Percentiles rank a stretch among this genome's conserved stretches.
Evolutionary conservation across 92 coral and sea anemone genomes (phyloP).

Genomic region (Chrysogorgia sp.): DNA sequence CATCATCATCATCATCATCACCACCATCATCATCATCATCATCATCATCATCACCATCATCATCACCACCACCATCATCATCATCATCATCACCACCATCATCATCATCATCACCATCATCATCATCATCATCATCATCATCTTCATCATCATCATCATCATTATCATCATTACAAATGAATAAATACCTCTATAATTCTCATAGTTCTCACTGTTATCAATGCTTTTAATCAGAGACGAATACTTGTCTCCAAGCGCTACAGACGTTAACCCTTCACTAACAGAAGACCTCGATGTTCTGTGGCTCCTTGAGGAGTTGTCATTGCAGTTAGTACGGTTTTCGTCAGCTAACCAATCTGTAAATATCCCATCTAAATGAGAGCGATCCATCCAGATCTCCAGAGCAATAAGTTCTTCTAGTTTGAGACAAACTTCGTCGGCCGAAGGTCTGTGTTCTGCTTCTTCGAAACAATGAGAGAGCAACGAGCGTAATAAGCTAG

Average conservation of each 20-base stretch:
- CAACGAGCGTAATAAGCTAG: constrained; percentile 5
- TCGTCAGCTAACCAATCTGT: constrained; percentile 28
- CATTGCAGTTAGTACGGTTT: neutral
- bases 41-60: constrained; percentile 13
- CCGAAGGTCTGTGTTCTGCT: constrained; percentile 24
- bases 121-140: neutral
- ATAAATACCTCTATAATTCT: neutral
- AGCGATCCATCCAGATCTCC: constrained; percentile 1
- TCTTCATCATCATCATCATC: neutral
- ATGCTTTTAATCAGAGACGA: neutral
- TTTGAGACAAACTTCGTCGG: constrained; percentile 19
- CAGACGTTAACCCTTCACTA: neutral
- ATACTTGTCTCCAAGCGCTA: constrained; percentile 23
- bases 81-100: neutral
- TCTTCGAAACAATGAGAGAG: constrained; percentile 30
- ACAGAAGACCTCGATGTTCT: constrained; percentile 3
- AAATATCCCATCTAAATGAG: constrained; percentile 33
- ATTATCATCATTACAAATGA: neutral
- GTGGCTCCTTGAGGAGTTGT: neutral
- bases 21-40: neutral
- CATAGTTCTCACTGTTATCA: neutral
- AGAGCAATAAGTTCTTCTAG: neutral
- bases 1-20: too few relatives aligned
- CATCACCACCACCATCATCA: neutral
- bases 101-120: neutral